Evolutionary conservation across 2,888 invertebrate species (phyloP), one percentile per base, ranked within the genome.

Genomic region (Anagyrus pseudococci): DNA sequence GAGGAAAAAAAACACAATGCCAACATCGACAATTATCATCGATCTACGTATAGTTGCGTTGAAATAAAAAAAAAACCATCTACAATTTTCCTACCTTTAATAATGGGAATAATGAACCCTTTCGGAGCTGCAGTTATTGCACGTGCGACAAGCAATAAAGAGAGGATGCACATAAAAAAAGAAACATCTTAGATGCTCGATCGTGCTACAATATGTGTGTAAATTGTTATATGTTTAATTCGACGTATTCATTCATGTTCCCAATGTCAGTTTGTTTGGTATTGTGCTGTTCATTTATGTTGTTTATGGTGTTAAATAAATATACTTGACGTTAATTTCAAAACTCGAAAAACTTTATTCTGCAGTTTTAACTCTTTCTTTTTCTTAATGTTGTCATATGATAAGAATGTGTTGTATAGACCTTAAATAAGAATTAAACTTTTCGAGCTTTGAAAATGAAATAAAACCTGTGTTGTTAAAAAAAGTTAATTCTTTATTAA

Each of bases 51-150:
- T n/a, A n/a, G n/a, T n/a, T n/a, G n/a, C n/a, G 41, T 50, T 46
- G 52, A 23, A 41, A 29, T 22, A 20, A 57, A 22, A n/a, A 29
- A 49, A 33, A 23, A 56, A 61, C 54, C 46, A 54, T 67, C 69
- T 73, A 72, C 71, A 63, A 37, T 2, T 37, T 67, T 75, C 80
- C 78, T 81, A 81, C 81, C 81, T 81, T 77, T 77, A 68, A 81
- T 81, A 72, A 73, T 75, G 74, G 81, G 81, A 76, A 82, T 79
- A 74, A 81, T 69, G 75, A 81, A 79, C 73, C 80, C 80, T 71
- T 80, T 80, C 78, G 76, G 75, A 69, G 76, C 61, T 66, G 66
- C 43, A 52, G 63, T 50, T 74, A 71, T 70, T 72, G 73, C 71
- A 74, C 75, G 74, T 75, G 76, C 77, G 72, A 75, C 72, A 78